Evolutionary conservation across 2,113 vertebrate genomes (phyloP).

Genomic region (Neotragus moschatus): DNA sequence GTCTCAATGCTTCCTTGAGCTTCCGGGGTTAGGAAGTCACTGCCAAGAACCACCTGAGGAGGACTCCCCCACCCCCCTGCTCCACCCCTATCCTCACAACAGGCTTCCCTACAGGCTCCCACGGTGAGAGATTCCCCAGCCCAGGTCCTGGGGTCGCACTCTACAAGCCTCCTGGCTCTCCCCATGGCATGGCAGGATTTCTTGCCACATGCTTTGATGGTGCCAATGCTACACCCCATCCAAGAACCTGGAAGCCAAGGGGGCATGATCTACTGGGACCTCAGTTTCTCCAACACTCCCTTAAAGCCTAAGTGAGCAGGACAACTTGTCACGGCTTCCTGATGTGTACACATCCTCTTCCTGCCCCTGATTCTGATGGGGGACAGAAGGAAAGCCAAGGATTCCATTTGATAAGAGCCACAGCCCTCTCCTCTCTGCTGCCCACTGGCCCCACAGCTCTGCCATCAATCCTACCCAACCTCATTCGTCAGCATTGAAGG

Average conservation of each 20-base stretch:
- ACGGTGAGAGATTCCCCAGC: background rate
- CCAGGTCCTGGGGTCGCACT: background rate
- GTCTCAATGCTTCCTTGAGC: slow-evolving; percentile 84
- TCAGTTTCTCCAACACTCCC: background rate
- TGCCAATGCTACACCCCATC: background rate
- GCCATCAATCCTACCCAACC: rapidly evolving
- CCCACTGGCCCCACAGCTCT: background rate
- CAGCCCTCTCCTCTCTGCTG: background rate
- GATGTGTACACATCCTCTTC: too few relatives aligned
- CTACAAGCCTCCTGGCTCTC: background rate
- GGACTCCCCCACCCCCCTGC: background rate
- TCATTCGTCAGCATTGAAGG: background rate
- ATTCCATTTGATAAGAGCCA: background rate
- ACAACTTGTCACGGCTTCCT: background rate
- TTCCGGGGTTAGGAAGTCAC: slow-evolving; percentile 83
- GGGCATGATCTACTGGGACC: background rate
- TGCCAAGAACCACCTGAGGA: slow-evolving; percentile 69
- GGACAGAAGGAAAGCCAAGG: background rate
- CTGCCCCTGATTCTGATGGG: background rate
- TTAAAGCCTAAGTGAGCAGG: background rate
- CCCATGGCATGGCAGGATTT: rapidly evolving
- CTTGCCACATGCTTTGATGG: background rate
- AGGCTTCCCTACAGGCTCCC: rapidly evolving
- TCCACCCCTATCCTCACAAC: background rate
- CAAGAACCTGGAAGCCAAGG: background rate